Conservation (phyloP, 2,888 invertebrate genomes). For the Drosophila anceps region DNA sequence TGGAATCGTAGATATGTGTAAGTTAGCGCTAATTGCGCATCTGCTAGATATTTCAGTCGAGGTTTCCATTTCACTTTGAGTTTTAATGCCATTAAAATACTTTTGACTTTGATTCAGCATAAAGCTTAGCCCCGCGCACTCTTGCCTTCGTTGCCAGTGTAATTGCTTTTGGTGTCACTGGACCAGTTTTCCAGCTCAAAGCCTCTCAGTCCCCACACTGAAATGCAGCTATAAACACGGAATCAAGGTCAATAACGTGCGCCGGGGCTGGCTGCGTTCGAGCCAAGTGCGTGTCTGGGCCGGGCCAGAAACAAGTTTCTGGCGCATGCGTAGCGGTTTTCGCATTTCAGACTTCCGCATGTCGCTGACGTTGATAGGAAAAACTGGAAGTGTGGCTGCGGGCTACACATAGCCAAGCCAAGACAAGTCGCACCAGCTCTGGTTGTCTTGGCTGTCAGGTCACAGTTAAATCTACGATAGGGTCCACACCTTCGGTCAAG, state of each 20-base stretch:
- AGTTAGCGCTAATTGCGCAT: constrained; percentile 76
- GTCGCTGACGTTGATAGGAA: constrained; percentile 20
- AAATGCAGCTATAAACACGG: constrained; percentile 20
- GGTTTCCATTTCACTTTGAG: constrained; percentile 49
- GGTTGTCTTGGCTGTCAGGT: constrained; percentile 11
- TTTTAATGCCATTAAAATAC: constrained; percentile 33
- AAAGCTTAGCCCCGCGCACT: constrained; percentile 36
- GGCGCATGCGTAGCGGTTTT: constrained; percentile 76
- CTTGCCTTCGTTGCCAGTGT: constrained; percentile 38
- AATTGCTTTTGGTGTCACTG: constrained; percentile 69
- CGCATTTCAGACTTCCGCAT: constrained; percentile 71
- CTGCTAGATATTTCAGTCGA: constrained; percentile 58
- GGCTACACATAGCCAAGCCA: neutral
- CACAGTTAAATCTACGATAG: constrained; percentile 24
- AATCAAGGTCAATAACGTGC: constrained; percentile 78
- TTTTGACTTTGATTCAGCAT: constrained; percentile 53
- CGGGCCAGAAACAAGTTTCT: constrained; percentile 61
- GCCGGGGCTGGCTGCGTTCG: constrained; percentile 30
- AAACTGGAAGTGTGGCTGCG: constrained; percentile 46
- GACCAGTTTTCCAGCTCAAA: constrained; percentile 66
- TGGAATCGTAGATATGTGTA: constrained; percentile 22
- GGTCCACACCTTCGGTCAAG: constrained; percentile 23
- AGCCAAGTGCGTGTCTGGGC: constrained; percentile 55
- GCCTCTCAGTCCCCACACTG: constrained; percentile 17
- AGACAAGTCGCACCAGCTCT: neutral